These are phyloP conservation scores for Neoarius graeffei DNA, from an alignment of 2,113 vertebrate genomes.

Conservation along the genomic window DNA sequence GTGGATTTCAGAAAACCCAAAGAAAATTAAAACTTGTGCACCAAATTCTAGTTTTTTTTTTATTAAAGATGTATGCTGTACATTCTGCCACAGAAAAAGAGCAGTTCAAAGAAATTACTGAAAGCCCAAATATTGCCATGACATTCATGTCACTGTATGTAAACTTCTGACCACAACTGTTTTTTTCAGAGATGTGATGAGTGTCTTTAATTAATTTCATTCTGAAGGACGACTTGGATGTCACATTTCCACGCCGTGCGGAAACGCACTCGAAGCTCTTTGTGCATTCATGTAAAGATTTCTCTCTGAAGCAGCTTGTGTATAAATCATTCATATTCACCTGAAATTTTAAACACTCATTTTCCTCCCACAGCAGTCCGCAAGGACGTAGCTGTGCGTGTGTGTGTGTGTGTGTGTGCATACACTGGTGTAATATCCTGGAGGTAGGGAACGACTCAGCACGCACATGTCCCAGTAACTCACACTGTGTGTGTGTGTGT, in stretches of 20 bases:
- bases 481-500: conserved; percentile 2
- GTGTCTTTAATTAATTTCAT: background rate
- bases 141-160: too few relatives aligned
- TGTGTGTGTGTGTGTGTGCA: background rate
- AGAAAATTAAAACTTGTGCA: too few relatives aligned
- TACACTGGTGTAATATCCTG: background rate
- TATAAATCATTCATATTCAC: conserved; percentile 56
- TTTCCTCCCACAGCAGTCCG: conserved; percentile 38
- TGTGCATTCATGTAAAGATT: conserved; percentile 11
- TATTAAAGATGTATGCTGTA: too few relatives aligned
- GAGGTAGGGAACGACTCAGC: background rate
- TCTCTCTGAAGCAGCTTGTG: conserved; percentile 36
- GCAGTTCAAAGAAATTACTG: too few relatives aligned
- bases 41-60: too few relatives aligned
- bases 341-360: conserved; percentile 49
- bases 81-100: too few relatives aligned
- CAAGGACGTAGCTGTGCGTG: conserved; percentile 5
- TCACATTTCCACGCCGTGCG: background rate
- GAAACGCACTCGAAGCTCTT: background rate
- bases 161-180: too few relatives aligned
- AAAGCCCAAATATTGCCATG: too few relatives aligned
- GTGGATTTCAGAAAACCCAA: too few relatives aligned
- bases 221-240: background rate
- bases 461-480: conserved; percentile 8
- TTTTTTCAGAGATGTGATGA: background rate